Percentiles rank a stretch among this genome's conserved stretches.
These are phyloP conservation scores for Cantharis flavilabris DNA, from an alignment of 2,888 invertebrate species.

Conservation along the genomic window DNA sequence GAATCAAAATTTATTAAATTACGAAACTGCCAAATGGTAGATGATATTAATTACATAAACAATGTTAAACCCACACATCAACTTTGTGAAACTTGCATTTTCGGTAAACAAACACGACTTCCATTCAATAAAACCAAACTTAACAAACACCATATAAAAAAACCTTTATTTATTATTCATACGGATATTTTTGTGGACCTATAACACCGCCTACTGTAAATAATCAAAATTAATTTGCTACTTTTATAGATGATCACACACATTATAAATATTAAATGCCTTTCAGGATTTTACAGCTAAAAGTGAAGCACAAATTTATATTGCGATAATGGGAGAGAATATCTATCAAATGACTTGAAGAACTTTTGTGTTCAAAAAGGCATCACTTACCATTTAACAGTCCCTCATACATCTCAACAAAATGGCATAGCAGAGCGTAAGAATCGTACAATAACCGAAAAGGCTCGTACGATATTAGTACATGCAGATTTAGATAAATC, in stretches of 20 bases:
- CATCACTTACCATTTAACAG: conserved; percentile 26
- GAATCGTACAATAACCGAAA: conserved; percentile 16
- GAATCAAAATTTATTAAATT: too few species aligned
- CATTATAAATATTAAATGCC: conserved; percentile 13
- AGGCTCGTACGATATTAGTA: background rate
- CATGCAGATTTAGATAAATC: too few species aligned
- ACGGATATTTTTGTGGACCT: conserved; percentile 22
- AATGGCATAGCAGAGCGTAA: conserved; percentile 23
- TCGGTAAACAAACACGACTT: too few species aligned
- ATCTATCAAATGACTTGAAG: conserved; percentile 13
- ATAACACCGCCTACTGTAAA: background rate
- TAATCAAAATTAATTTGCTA: conserved; percentile 5
- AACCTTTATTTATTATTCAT: conserved; percentile 17
- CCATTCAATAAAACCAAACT: too few species aligned
- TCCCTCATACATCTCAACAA: conserved; percentile 19
- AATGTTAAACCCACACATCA: too few species aligned
- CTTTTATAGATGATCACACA: conserved; percentile 2
- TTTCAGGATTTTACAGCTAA: conserved; percentile 19
- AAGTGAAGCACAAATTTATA: background rate
- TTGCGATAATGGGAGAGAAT: conserved; percentile 27
- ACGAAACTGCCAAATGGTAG: too few species aligned
- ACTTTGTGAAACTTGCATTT: too few species aligned
- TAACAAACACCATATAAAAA: background rate
- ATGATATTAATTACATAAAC: too few species aligned
- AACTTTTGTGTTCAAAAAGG: conserved; percentile 23